These are phyloP conservation scores for Sula dactylatra DNA, from an alignment of 2,113 vertebrate genomes.

Conservation along the genomic window DNA sequence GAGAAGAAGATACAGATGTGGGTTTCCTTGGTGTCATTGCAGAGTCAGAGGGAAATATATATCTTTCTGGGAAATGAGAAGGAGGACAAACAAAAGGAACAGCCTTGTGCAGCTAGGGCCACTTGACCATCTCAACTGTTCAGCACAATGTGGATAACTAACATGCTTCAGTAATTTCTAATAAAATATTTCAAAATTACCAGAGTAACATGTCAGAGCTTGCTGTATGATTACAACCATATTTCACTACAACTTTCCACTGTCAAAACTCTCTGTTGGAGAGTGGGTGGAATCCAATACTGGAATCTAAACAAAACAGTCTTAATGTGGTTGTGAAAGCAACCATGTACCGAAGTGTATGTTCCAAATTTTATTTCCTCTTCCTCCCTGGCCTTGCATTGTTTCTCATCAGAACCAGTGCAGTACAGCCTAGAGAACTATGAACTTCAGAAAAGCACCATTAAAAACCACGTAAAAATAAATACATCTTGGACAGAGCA, in stretches of 20 bases:
- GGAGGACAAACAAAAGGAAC: neutral
- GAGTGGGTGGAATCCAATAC: neutral
- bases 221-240: neutral
- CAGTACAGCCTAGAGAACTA: neutral
- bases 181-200: neutral
- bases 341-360: neutral
- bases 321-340: neutral
- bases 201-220: neutral
- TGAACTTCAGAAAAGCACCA: neutral
- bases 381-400: rapidly evolving
- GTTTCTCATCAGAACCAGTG: neutral
- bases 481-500: neutral
- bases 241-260: neutral
- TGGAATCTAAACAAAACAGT: neutral
- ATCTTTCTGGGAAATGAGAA: neutral
- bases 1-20: neutral
- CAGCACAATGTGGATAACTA: neutral
- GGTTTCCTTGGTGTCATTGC: neutral
- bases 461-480: neutral
- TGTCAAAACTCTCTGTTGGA: neutral
- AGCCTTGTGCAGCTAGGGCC: neutral
- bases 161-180: neutral
- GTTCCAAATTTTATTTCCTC: neutral
- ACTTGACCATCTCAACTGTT: neutral
- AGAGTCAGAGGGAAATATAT: neutral